phyloP scores from a whole-genome alignment of 2,113 vertebrate species.

The Nycticebus coucang region DNA sequence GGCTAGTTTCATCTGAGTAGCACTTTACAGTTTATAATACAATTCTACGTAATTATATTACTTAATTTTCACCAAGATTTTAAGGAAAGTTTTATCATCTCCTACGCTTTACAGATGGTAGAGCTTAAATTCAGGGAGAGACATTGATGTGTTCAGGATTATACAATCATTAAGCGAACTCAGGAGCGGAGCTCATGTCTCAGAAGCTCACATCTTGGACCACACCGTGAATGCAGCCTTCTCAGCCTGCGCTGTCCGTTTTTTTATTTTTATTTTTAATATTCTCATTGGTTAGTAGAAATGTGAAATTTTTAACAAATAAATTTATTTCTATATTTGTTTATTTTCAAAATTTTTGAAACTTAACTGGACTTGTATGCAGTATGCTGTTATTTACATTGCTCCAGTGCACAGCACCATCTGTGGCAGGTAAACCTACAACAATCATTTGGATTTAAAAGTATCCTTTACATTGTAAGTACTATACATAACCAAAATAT shows the following conservation, averaged over 20 bases:
- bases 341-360: not conserved
- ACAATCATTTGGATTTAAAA: not conserved
- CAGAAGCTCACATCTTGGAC: not conserved
- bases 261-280: not conserved
- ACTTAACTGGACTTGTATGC: not conserved
- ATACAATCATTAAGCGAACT: not conserved
- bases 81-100: not conserved
- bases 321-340: not conserved
- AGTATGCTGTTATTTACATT: not conserved
- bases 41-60: not conserved
- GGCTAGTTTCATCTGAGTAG: not conserved
- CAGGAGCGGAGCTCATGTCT: not conserved
- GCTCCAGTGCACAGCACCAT: not conserved
- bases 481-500: not conserved
- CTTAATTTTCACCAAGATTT: conserved; percentile 13
- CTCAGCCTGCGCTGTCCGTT: not conserved
- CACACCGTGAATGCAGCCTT: not conserved
- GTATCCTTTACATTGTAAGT: not conserved
- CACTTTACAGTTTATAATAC: not conserved
- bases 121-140: not conserved
- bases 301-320: not conserved
- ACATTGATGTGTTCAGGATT: not conserved
- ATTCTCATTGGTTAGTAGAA: not conserved
- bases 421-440: not conserved
- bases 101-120: not conserved